A percentile compares a stretch with the other conserved stretches of the same genome.
phyloP scores from a whole-genome alignment of 2,888 invertebrate species.

The Campopleginae sp. region DNA sequence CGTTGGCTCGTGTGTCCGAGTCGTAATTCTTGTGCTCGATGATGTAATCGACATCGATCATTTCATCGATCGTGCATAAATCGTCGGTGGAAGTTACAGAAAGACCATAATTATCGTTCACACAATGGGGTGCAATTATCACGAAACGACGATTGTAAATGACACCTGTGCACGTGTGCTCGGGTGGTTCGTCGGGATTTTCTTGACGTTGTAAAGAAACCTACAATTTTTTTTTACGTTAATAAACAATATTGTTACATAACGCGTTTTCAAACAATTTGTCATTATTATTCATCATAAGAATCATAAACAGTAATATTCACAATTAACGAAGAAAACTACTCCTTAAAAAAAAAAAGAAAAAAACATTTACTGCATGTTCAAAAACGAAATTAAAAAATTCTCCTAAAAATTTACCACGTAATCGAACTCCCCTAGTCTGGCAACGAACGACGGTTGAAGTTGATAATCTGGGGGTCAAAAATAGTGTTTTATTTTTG shows the following conservation, averaged over 20 bases:
- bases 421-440: constrained; percentile 62
- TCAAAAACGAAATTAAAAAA: neutral
- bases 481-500: neutral
- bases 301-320: neutral
- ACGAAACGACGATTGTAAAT: constrained; percentile 61
- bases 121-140: constrained; percentile 64
- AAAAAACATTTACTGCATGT: neutral
- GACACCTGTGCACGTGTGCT: constrained; percentile 62
- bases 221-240: constrained; percentile 20
- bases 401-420: constrained; percentile 35
- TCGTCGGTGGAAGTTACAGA: constrained; percentile 60
- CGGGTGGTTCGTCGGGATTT: constrained; percentile 45
- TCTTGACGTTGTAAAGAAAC: constrained; percentile 62
- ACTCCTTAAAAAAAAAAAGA: too few species aligned
- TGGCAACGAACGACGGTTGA: constrained; percentile 58
- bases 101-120: constrained; percentile 58
- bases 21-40: constrained; percentile 65
- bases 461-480: constrained; percentile 47
- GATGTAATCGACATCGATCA: constrained; percentile 59
- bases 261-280: too few species aligned
- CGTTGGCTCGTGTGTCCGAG: constrained; percentile 55
- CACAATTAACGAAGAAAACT: neutral
- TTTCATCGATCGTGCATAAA: constrained; percentile 55
- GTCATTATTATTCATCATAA: neutral
- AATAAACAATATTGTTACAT: neutral